Evolutionary conservation across 2,113 vertebrate species (phyloP), one percentile per base, ranked within the genome.

Genomic region (Oxygymnocypris stewartii): DNA sequence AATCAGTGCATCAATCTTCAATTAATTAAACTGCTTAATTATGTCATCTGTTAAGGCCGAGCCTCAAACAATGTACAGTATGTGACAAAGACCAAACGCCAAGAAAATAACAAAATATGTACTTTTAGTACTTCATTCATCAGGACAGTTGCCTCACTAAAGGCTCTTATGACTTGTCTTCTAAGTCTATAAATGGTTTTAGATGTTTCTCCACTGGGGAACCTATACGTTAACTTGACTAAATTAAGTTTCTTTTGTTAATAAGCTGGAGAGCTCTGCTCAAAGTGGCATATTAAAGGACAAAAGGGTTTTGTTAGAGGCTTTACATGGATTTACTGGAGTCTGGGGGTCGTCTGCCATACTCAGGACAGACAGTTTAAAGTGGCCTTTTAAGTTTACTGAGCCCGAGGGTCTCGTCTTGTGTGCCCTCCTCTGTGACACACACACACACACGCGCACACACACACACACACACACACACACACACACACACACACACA

Each of bases 341-440:
- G 47, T 54, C 76, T 49, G 37, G 6, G 25, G 40, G 73, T 75
- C 10, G 2, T 61, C 23, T 76, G 12, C 37, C 28, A 42, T 47
- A 6, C 25, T 37, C 47, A 9, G 14, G 42, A 76, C 35, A 20
- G 51, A 10, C 69, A 16, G n/a, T 57, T 75, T 61, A 37, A 61
- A 42, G 54, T 54, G 49, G 14, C 28, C 18, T 47, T 61, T 57
- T 77, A 28, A 85, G 73, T 61, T 77, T 20, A 63, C 84, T 54
- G 51, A 63, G 71, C 84, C 71, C 28, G 12, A 47, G 84, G 74
- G 54, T 78, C 74, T 54, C 20, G 23, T 42, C 78, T 59, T 63
- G 54, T 42, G 51, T 42, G 7, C 35, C 57, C 35, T 79, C 4
- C 76, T 16, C 31, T 13, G 8, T 35, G 76, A 31, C 28, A 31